phyloP scores from a whole-genome alignment of 2,888 invertebrate genomes.

The Caenorhabditis sp. region DNA sequence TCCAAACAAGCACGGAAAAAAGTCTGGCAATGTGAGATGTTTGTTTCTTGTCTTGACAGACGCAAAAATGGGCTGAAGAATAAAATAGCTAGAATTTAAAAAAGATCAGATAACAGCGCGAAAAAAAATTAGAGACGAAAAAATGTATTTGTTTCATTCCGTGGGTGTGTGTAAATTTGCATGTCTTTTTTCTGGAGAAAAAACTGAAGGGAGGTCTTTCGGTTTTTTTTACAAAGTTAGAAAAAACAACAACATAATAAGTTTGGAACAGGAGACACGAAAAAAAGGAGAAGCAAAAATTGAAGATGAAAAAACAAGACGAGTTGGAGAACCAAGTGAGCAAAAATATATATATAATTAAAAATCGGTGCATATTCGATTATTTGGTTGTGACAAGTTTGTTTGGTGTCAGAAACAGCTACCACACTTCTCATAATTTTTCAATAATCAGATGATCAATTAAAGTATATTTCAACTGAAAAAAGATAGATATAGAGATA shows the following conservation, averaged over 20 bases:
- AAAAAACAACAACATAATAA: no score
- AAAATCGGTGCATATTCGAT: conserved; percentile 21
- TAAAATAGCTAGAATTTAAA: conserved; percentile 4
- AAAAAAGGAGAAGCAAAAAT: neutral
- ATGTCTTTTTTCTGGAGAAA: no score
- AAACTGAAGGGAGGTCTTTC: no score
- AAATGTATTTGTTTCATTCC: conserved; percentile 5
- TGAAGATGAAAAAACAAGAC: neutral
- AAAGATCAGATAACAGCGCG: conserved; percentile 42
- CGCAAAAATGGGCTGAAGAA: conserved; percentile 28
- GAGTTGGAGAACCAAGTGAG: neutral
- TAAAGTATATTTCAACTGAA: no score
- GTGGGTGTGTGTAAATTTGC: neutral
- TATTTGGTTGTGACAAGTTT: conserved; percentile 27
- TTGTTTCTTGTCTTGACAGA: conserved; percentile 40
- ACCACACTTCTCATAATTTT: conserved; percentile 9
- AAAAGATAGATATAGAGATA: no score
- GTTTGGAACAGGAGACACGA: neutral
- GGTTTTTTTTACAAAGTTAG: no score
- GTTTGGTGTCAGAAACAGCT: conserved; percentile 14
- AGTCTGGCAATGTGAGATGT: conserved; percentile 38
- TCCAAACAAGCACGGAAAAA: neutral
- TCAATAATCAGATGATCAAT: no score
- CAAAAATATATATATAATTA: conserved; percentile 35
- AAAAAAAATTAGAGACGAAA: conserved; percentile 5